A percentile compares a stretch with the other conserved stretches of the same genome.
These are phyloP conservation scores for Syndactyla subalaris DNA, from an alignment of 2,797 vertebrate genomes.

Conservation along the genomic window DNA sequence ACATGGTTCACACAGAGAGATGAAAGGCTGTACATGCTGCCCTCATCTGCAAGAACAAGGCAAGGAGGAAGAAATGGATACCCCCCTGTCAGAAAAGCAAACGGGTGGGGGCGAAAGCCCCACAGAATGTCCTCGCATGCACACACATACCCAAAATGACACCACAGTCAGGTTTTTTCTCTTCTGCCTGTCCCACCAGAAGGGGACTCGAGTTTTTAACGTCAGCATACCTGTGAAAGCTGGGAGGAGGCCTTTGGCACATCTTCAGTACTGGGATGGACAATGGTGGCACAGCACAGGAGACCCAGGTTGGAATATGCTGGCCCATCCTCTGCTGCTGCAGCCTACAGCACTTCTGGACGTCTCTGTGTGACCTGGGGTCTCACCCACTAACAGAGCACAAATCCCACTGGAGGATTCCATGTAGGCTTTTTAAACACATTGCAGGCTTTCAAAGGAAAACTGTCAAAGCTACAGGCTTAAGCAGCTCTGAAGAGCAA, in stretches of 20 bases:
- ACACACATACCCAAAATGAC: not conserved
- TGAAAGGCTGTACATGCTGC: not conserved
- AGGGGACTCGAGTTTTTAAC: not conserved
- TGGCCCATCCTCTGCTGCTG: not conserved
- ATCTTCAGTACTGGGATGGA: not conserved
- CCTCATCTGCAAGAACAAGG: not conserved
- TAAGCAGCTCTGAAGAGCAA: not conserved
- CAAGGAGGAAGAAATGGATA: not conserved
- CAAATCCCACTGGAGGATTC: not conserved
- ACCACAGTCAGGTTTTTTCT: not conserved
- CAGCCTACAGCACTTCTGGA: not conserved
- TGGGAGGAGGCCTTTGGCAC: not conserved
- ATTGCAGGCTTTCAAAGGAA: not conserved
- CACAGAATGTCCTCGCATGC: fast-evolving
- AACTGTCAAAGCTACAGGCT: not conserved
- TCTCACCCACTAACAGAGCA: not conserved
- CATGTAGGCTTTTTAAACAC: not conserved
- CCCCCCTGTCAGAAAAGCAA: not conserved
- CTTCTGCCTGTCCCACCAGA: not conserved
- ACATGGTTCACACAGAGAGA: not conserved
- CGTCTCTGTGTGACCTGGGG: fast-evolving
- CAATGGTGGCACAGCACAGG: not conserved
- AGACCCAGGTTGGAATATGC: not conserved
- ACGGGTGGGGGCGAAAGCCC: not conserved
- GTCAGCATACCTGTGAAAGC: fast-evolving